These are phyloP conservation scores for Sinopyrophorus schimmeli DNA, from an alignment of 2,888 invertebrate species.

Conservation along the genomic window DNA sequence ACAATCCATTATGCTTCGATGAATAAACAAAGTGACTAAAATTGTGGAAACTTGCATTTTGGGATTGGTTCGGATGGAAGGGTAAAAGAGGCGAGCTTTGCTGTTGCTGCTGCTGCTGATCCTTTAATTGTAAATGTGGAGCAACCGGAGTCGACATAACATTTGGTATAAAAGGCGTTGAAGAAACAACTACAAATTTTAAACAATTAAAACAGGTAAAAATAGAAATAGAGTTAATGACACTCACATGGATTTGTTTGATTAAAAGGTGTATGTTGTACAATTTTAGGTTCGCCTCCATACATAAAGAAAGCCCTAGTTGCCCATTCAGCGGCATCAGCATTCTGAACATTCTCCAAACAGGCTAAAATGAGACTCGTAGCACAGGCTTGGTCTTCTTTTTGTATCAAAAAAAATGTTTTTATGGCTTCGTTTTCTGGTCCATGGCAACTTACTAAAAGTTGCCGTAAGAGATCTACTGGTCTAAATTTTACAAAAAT, in stretches of 20 bases:
- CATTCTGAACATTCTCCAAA: constrained; percentile 64
- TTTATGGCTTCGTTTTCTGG: constrained; percentile 84
- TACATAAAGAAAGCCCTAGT: constrained; percentile 90
- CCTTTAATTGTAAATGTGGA: constrained; percentile 36
- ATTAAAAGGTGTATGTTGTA: constrained; percentile 20
- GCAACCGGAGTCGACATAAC: constrained; percentile 51
- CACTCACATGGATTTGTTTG: constrained; percentile 41
- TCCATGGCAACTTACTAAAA: constrained; percentile 81
- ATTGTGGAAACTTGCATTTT: neutral
- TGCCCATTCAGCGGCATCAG: constrained; percentile 82
- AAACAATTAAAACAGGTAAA: too few species aligned
- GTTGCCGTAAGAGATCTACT: constrained; percentile 81
- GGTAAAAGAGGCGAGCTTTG: constrained; percentile 12
- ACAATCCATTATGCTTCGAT: constrained; percentile 91
- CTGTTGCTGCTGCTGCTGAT: constrained; percentile 31
- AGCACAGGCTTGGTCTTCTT: constrained; percentile 86
- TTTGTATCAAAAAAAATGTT: constrained; percentile 82
- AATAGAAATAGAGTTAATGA: neutral
- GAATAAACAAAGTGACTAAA: constrained; percentile 59
- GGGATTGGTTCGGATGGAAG: constrained; percentile 12
- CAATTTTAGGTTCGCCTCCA: constrained; percentile 73
- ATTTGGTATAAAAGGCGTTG: constrained; percentile 47
- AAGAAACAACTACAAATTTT: constrained; percentile 25
- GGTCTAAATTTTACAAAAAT: constrained; percentile 83
- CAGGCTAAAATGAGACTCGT: constrained; percentile 86